Evolutionary conservation across 2,113 vertebrate species (phyloP).

Genomic region (Sakesphorus luctuosus): DNA sequence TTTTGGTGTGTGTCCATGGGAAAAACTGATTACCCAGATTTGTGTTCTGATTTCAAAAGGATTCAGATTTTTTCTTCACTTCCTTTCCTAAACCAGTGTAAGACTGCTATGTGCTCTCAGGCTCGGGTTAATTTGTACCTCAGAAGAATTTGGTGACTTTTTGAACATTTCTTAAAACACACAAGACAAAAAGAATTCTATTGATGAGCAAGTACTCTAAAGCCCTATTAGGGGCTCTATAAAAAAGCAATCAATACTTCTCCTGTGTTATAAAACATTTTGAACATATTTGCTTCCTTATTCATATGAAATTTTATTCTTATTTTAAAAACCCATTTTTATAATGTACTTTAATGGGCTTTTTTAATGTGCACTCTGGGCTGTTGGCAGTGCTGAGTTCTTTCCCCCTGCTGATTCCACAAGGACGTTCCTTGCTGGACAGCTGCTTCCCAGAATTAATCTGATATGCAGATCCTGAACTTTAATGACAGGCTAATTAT

Average conservation of each 20-base stretch:
- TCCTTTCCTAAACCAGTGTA: background rate
- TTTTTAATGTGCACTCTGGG: background rate
- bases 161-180: background rate
- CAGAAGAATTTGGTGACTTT: background rate
- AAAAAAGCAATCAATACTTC: background rate
- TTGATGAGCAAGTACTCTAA: background rate
- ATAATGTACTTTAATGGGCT: background rate
- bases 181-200: background rate
- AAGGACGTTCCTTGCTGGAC: background rate
- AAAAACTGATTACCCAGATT: background rate
- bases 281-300: background rate
- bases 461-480: background rate
- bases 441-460: background rate
- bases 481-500: background rate
- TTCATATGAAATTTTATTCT: background rate
- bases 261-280: background rate
- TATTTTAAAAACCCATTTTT: background rate
- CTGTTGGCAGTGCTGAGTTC: background rate
- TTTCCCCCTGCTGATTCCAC: background rate
- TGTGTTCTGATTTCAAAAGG: background rate
- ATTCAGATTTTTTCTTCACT: background rate
- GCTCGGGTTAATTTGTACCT: background rate
- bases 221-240: background rate
- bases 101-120: background rate
- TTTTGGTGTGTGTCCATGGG: background rate